phyloP scores from a whole-genome alignment of 2,888 invertebrate species.

The Podabrus alpinus region DNA sequence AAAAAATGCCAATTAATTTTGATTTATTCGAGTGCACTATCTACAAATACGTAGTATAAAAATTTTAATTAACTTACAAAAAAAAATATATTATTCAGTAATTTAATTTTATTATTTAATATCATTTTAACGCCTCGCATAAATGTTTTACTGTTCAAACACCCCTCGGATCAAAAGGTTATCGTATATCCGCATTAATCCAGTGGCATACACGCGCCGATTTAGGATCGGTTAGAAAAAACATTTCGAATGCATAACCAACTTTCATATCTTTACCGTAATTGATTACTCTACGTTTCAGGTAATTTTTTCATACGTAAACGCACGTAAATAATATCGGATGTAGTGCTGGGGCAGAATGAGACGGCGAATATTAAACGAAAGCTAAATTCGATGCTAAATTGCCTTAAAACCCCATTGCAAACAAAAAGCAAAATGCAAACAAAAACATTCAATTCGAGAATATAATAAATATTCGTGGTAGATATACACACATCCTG shows the following conservation, averaged over 20 bases:
- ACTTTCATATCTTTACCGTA: slow-evolving; percentile 28
- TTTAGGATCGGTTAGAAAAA: slow-evolving; percentile 23
- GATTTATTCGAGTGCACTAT: neutral
- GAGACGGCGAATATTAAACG: slow-evolving; percentile 7
- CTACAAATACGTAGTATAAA: neutral
- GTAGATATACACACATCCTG: neutral
- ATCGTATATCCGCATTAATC: slow-evolving; percentile 27
- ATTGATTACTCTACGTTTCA: slow-evolving; percentile 21
- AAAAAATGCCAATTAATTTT: neutral
- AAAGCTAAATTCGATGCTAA: slow-evolving; percentile 9
- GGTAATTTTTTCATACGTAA: slow-evolving; percentile 3
- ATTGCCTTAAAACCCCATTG: slow-evolving; percentile 17
- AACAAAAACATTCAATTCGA: slow-evolving; percentile 21
- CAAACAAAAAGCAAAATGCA: slow-evolving; percentile 22
- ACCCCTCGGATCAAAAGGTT: slow-evolving; percentile 19
- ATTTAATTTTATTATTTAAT: slow-evolving; percentile 12
- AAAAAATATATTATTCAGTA: neutral
- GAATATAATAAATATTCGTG: slow-evolving; percentile 13
- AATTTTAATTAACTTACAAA: neutral
- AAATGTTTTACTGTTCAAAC: slow-evolving; percentile 24
- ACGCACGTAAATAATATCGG: neutral
- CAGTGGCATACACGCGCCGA: slow-evolving; percentile 22
- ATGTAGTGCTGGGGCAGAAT: neutral
- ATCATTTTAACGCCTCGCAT: slow-evolving; percentile 9
- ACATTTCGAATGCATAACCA: slow-evolving; percentile 23